Evolutionary conservation across 2,113 vertebrate genomes (phyloP).

Genomic region (Camelus dromedarius): DNA sequence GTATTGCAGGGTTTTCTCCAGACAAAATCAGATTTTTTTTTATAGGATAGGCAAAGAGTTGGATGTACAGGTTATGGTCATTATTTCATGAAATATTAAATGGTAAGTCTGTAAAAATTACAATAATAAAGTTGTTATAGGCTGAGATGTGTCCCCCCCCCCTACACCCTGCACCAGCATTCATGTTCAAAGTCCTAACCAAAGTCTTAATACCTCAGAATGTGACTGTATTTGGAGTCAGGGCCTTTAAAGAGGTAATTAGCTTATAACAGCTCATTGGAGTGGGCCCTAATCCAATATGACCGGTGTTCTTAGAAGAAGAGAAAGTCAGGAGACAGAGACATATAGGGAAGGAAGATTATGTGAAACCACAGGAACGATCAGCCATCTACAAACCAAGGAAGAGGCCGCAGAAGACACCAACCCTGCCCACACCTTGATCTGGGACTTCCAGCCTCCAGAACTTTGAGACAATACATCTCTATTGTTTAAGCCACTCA

Average conservation of each 20-base stretch:
- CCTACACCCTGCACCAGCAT: neutral
- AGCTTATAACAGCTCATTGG: neutral
- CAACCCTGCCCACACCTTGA: neutral
- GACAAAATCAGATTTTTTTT: neutral
- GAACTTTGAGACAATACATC: neutral
- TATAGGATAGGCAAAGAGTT: neutral
- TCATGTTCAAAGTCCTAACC: neutral
- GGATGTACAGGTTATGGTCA: neutral
- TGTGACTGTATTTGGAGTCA: neutral
- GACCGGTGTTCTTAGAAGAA: neutral
- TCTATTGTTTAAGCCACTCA: neutral
- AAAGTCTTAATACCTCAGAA: neutral
- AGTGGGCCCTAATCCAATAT: neutral
- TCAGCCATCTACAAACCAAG: neutral
- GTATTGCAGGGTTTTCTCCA: neutral
- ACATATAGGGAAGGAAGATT: neutral
- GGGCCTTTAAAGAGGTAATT: neutral
- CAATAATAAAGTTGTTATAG: neutral
- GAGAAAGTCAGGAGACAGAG: neutral
- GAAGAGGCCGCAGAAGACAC: neutral
- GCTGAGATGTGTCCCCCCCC: neutral
- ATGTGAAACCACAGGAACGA: neutral
- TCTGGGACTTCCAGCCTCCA: neutral
- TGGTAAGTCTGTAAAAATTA: neutral
- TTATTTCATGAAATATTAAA: slow-evolving; percentile 18